Base-by-base conservation (phyloP, 2,888 invertebrate species). In the Orchestes rusci region DNA sequence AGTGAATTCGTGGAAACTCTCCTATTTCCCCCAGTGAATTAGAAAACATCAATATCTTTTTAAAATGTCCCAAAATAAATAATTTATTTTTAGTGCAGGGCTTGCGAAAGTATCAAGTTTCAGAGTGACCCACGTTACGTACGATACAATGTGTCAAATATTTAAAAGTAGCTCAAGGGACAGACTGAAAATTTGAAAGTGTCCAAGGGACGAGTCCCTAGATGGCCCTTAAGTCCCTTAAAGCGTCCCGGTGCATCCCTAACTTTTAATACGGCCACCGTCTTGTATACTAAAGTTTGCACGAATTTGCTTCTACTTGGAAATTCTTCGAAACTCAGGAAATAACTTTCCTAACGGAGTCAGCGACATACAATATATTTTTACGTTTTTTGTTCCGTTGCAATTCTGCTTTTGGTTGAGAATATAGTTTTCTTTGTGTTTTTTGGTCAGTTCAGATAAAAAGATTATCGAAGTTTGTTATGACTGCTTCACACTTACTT, bases 101-200 rank as follows among this genome's bases (percentile, higher is more conserved):
- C 59, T 46, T 48, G 46, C 35, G 50, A 56, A 54, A 57, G 55
- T 64, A 65, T 65, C 65, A 56, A 57, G 57, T 65, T 63, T 60
- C 65, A 5, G 51, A 40, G 67, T 68, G 68, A 68, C 68, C 68
- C 51, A 65, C 66, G 66, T 65, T 67, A 61, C 59, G 54, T 61
- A 65, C 65, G 66, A 68, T 60, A 51, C 43, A 67, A 68, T 68
- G 69, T 69, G 69, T 68, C 68, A 69, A 69, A 69, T 68, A 68
- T 68, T 68, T 69, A 67, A 69, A 65, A 65, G 66, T 67, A 65
- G 64, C 68, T 64, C 68, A 52, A 44, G 56, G 67, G 68, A 64
- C 58, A 56, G 68, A 66, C 66, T 63, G 67, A 64, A 68, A 68
- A 66, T 68, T 68, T 61, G 62, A 65, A 68, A 68, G 66, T 69